Evolutionary conservation across 2,113 vertebrate species (phyloP).

Genomic region (Odontesthes bonariensis): DNA sequence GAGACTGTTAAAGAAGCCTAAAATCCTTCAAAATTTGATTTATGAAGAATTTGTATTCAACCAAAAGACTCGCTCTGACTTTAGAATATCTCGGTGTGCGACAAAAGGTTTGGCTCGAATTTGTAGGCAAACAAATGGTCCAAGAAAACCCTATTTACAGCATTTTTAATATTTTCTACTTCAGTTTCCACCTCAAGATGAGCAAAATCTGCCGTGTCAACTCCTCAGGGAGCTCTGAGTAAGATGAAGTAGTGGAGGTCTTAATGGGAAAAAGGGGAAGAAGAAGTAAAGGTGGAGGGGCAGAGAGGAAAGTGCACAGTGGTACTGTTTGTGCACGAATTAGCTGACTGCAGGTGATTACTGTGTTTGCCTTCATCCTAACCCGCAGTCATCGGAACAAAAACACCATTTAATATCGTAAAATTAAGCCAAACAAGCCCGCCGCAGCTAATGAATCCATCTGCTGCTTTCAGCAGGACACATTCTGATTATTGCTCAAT

Average conservation of each 20-base stretch:
- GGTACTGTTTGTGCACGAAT: conserved; percentile 9
- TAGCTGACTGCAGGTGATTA: conserved; percentile 19
- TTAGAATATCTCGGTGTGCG: too few relatives aligned
- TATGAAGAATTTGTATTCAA: too few relatives aligned
- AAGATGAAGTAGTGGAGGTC: conserved; percentile 34
- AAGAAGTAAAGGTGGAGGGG: neutral
- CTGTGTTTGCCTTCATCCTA: conserved; percentile 1
- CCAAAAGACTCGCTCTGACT: too few relatives aligned
- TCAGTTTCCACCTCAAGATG: conserved; percentile 11
- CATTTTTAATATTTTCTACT: conserved; percentile 18
- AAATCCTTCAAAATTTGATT: too few relatives aligned
- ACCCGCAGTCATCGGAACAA: conserved; percentile 18
- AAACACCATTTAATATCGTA: neutral
- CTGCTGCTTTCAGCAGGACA: neutral
- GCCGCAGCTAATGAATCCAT: conserved; percentile 1
- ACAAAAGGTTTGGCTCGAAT: too few relatives aligned
- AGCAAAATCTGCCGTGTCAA: conserved; percentile 48
- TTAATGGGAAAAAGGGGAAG: conserved; percentile 3
- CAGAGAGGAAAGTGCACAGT: neutral
- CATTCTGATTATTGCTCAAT: conserved; percentile 8
- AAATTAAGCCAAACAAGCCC: neutral
- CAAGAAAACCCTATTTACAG: neutral
- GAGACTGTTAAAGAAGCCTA: too few relatives aligned
- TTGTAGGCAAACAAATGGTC: too few relatives aligned
- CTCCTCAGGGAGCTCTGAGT: conserved; percentile 23